These are phyloP conservation scores for Paraescarpia echinospica DNA, from an alignment of 1,140 invertebrate species.

Conservation along the genomic window DNA sequence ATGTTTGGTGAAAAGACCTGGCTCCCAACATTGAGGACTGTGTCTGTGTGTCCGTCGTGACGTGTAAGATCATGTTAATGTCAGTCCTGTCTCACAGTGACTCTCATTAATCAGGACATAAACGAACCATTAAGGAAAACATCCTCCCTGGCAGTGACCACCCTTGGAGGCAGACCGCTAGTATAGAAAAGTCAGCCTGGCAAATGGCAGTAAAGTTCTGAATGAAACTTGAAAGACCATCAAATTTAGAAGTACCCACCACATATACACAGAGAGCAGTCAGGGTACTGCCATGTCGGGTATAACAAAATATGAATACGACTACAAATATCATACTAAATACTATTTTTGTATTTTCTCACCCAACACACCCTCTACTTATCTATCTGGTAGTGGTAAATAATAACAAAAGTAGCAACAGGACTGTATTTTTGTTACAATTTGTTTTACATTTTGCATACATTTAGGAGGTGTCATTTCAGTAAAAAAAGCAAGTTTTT, in stretches of 20 bases:
- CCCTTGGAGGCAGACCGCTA: neutral
- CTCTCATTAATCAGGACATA: neutral
- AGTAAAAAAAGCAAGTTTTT: no score
- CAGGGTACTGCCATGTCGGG: no score
- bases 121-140: neutral
- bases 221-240: neutral
- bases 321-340: no score
- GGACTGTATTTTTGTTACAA: no score
- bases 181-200: neutral
- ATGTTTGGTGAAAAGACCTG: neutral
- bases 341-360: no score
- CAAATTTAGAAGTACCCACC: neutral
- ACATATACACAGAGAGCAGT: neutral
- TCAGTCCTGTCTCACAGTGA: neutral
- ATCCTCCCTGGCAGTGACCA: neutral
- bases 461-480: no score
- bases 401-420: no score
- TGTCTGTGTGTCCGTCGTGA: neutral
- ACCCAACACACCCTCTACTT: no score
- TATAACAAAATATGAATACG: no score
- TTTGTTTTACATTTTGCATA: no score
- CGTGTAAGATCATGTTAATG: neutral
- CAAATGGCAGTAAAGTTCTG: neutral
- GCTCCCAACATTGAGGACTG: neutral
- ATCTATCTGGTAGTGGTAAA: no score